Evolutionary conservation across 2,888 invertebrate species (phyloP).

Genomic region (Ichneumon xanthorius): DNA sequence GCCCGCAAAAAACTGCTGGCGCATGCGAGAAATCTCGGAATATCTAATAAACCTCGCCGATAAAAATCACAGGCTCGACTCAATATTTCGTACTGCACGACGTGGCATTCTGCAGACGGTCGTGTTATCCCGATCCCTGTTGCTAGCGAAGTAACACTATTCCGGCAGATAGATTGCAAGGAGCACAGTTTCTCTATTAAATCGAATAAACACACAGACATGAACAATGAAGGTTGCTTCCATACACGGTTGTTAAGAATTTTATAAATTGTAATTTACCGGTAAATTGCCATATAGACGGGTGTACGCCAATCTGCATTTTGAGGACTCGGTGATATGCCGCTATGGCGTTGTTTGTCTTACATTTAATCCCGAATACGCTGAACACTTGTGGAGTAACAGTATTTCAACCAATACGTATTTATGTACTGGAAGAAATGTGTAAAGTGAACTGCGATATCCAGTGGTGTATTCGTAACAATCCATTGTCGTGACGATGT

Average conservation of each 20-base stretch:
- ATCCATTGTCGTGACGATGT: too few species aligned
- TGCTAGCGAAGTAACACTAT: not conserved
- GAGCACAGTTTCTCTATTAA: not conserved
- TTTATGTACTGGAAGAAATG: too few species aligned
- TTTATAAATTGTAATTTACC: not conserved
- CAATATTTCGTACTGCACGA: conserved; percentile 20
- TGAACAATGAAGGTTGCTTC: not conserved
- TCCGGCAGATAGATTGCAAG: conserved; percentile 6
- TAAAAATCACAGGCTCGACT: conserved; percentile 32
- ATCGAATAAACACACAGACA: too few species aligned
- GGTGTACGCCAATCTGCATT: not conserved
- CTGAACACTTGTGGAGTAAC: not conserved
- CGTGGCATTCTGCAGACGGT: conserved; percentile 14
- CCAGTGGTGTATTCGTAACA: too few species aligned
- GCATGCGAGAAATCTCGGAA: conserved; percentile 29
- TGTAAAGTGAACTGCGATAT: too few species aligned
- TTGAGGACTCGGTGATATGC: conserved; percentile 16
- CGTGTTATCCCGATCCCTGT: conserved; percentile 23
- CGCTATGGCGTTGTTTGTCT: conserved; percentile 13
- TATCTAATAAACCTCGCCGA: conserved; percentile 3
- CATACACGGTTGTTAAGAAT: not conserved
- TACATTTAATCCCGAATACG: not conserved
- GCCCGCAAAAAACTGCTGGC: conserved; percentile 38
- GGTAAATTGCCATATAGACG: conserved; percentile 18
- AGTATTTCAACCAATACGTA: too few species aligned